Conservation (phyloP, 2,888 invertebrate species). For the Plagiodera versicolora region DNA sequence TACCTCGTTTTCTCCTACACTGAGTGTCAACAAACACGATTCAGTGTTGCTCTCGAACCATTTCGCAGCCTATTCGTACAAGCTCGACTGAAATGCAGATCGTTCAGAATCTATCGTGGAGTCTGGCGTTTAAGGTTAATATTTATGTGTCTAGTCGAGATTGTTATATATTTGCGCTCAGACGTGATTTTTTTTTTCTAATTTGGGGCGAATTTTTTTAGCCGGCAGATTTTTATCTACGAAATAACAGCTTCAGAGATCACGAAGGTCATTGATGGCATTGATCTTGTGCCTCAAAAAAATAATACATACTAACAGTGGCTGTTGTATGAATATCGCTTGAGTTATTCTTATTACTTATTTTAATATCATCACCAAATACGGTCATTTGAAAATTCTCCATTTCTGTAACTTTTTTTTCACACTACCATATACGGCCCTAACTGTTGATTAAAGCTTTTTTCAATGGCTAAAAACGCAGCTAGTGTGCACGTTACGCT, state of each 20-base stretch:
- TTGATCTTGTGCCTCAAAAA: not conserved
- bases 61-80: not conserved
- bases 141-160: conserved; percentile 24
- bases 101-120: not conserved
- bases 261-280: conserved; percentile 19
- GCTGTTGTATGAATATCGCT: too few relatives aligned
- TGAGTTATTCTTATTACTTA: too few relatives aligned
- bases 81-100: not conserved
- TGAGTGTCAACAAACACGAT: not conserved
- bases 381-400: too few relatives aligned
- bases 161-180: conserved; percentile 12
- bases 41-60: not conserved
- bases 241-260: conserved; percentile 32
- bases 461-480: conserved; percentile 20
- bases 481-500: conserved; percentile 30
- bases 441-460: conserved; percentile 8
- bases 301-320: too few relatives aligned
- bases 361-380: too few relatives aligned
- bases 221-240: conserved; percentile 31
- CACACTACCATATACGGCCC: not conserved
- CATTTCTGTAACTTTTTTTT: not conserved
- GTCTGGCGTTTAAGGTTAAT: conserved; percentile 13
- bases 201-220: not conserved
- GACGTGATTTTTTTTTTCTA: conserved; percentile 3
- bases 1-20: too few relatives aligned